These are phyloP conservation scores for Caenorhabditis sp. DNA, from an alignment of 2,888 invertebrate species.

Conservation along the genomic window DNA sequence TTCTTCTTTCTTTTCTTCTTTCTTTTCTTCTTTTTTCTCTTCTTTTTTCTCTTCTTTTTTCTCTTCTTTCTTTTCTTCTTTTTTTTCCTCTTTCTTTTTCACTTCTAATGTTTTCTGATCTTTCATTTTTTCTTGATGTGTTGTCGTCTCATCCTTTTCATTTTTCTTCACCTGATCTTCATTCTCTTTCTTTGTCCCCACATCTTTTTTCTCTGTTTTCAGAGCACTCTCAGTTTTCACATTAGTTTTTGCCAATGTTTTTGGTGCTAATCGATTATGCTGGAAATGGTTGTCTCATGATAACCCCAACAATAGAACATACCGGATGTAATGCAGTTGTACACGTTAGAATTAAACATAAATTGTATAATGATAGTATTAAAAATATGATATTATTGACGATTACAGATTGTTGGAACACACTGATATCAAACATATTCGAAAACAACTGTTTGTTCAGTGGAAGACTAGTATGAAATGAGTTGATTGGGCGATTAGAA, in stretches of 20 bases:
- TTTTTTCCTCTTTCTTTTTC: not conserved
- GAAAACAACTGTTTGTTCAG: not conserved
- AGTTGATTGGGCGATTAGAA: too few relatives aligned
- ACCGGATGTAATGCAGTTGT: not conserved
- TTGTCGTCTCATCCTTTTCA: not conserved
- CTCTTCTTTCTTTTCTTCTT: not conserved
- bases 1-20: conserved; percentile 3
- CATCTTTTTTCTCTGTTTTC: too few relatives aligned
- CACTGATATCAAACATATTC: not conserved
- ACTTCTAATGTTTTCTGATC: not conserved
- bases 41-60: not conserved
- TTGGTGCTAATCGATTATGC: too few relatives aligned
- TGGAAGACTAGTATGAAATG: too few relatives aligned
- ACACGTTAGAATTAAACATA: not conserved
- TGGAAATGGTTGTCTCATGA: too few relatives aligned
- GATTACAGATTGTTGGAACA: not conserved
- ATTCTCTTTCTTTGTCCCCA: not conserved
- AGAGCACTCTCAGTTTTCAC: too few relatives aligned
- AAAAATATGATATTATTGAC: not conserved
- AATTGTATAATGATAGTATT: not conserved
- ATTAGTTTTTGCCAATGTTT: too few relatives aligned
- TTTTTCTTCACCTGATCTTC: not conserved
- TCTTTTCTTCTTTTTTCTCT: conserved; percentile 9
- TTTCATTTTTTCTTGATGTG: not conserved
- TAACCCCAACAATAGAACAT: too few relatives aligned